A percentile compares a stretch with the other conserved stretches of the same genome.
Evolutionary conservation across 2,888 invertebrate genomes (phyloP).

Genomic region (Ormyrus pomaceus): DNA sequence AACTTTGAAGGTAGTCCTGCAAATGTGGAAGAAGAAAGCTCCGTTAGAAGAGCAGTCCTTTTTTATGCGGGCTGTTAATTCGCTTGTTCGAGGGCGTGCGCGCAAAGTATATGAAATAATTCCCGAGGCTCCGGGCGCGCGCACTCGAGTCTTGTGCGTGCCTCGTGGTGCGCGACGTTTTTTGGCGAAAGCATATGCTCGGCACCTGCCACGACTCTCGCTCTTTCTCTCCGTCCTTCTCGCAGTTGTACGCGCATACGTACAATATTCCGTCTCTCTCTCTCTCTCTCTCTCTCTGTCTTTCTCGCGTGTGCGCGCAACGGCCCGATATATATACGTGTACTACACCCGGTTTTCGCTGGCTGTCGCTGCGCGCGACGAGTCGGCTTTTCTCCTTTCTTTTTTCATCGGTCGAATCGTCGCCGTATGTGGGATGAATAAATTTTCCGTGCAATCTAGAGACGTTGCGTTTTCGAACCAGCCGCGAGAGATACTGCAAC

Average conservation of each 20-base stretch:
- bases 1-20: slow-evolving; percentile 88
- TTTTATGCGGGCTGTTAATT: slow-evolving; percentile 21
- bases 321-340: neutral
- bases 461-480: neutral
- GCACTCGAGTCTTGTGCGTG: slow-evolving; percentile 32
- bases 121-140: slow-evolving; percentile 36
- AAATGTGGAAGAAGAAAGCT: slow-evolving; percentile 61
- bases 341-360: slow-evolving; percentile 28
- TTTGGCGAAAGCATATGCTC: slow-evolving; percentile 65
- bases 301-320: neutral
- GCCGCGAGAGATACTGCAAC: too few relatives aligned
- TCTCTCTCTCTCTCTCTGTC: slow-evolving; percentile 28
- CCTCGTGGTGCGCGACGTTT: slow-evolving; percentile 50
- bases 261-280: neutral
- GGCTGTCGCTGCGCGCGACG: slow-evolving; percentile 13
- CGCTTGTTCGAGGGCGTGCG: slow-evolving; percentile 47
- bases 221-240: neutral
- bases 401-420: neutral
- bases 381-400: neutral
- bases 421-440: neutral
- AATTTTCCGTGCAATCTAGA: neutral
- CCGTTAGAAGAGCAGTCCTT: too few relatives aligned
- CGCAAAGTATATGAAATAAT: slow-evolving; percentile 54
- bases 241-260: neutral
- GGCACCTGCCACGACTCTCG: slow-evolving; percentile 63